These are phyloP conservation scores for Rhingia campestris DNA, from an alignment of 2,888 invertebrate genomes.

Conservation along the genomic window DNA sequence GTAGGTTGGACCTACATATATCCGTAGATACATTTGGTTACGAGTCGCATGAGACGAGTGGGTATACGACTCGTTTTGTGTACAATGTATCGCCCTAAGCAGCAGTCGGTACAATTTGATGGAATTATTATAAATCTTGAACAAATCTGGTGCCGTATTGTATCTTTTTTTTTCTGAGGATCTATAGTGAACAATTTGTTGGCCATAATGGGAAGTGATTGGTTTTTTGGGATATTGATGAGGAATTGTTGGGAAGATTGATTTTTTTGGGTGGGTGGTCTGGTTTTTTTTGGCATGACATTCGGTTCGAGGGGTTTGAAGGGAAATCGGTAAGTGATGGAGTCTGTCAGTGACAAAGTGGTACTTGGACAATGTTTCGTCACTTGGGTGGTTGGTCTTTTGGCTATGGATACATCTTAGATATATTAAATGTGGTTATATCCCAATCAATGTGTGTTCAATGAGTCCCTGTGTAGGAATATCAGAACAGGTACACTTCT, in stretches of 20 bases:
- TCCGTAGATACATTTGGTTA: neutral
- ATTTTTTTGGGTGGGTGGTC: neutral
- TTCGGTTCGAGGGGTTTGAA: neutral
- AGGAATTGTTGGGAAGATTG: neutral
- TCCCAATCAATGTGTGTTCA: too few species aligned
- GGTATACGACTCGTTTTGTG: conserved; percentile 30
- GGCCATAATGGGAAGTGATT: too few species aligned
- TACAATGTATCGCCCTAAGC: conserved; percentile 44
- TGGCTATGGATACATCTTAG: too few species aligned
- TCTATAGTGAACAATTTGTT: neutral
- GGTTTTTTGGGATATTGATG: neutral
- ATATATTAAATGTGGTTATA: too few species aligned
- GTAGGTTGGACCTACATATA: neutral
- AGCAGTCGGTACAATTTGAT: conserved; percentile 44
- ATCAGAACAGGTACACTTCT: too few species aligned
- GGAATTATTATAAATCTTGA: conserved; percentile 52
- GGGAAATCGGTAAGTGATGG: too few species aligned
- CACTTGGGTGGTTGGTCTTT: too few species aligned
- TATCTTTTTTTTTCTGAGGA: neutral
- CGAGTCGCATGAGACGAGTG: neutral
- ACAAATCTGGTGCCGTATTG: neutral
- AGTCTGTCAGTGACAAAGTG: too few species aligned
- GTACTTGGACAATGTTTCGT: too few species aligned
- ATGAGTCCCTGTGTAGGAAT: too few species aligned
- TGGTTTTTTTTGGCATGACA: neutral